Base-by-base conservation (phyloP, 2,797 vertebrate genomes). In the Gymnoscopelus microlampas region DNA sequence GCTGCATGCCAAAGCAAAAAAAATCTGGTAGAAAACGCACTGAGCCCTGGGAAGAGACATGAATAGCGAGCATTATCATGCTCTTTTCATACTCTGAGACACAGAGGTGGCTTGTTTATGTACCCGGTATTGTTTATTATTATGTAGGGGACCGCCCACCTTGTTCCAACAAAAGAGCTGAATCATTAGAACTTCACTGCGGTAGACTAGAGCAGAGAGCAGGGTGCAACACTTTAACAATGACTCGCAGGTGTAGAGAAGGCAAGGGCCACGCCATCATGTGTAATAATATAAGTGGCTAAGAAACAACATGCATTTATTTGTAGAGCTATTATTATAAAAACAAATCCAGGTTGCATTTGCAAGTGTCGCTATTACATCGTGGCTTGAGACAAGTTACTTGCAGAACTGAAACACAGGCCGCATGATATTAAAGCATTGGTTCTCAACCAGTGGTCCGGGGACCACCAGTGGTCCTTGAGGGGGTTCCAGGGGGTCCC, bases 181-280 rank as follows among this genome's bases (percentile, higher is more conserved):
- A 95, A 92, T 94, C 93, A 94, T 92, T 91, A 91, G 89, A 94
- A 92, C 77, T 87, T 87, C 81, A 88, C 89, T 89, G 91, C 90
- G 84, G 87, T 87, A 87, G n/a, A n/a, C n/a, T n/a, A n/a, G 82
- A 39, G 35, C 35, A 39, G n/a, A 7, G 39, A 9, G 39, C 39
- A 85, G 76, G 76, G 79, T 79, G 67, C 73, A 71, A 74, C 70
- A 79, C 83, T 48, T 78, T 79, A 67, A 73, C 62, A 61, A 68
- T 11, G 62, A 62, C 69, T 78, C 15, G 66, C 85, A 85, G 84
- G 78, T 86, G 80, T 73, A 54, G 79, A 74, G 71, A 39, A 44
- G 19, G 78, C 77, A 70, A 58, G 12, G 58, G 62, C 32, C 13
- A 24, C 0, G 23, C 23, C 19, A 32, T 11, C n/a, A 8, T 15